A percentile compares a stretch with the other conserved stretches of the same genome.
Conservation (phyloP, 2,113 vertebrate species). For the Toxotes jaculatrix region DNA sequence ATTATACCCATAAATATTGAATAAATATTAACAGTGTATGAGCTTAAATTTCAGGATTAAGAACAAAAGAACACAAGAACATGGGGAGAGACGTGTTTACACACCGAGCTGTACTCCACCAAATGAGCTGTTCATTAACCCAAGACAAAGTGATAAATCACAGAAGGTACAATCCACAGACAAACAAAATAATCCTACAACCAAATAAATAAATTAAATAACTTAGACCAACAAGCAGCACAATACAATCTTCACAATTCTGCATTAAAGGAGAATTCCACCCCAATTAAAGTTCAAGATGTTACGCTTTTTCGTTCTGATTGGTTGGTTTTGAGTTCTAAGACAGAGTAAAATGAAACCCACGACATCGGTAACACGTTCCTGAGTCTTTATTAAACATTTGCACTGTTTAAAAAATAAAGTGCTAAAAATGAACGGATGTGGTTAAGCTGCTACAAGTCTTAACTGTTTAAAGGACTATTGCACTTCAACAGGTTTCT, state of each 20-base stretch:
- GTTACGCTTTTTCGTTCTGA: conserved; percentile 1
- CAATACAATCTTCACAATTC: conserved; percentile 63
- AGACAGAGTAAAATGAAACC: conserved; percentile 48
- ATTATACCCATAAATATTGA: conserved; percentile 12
- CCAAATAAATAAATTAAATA: conserved; percentile 70
- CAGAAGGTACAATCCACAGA: conserved; percentile 40
- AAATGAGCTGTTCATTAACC: conserved; percentile 11
- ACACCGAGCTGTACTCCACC: conserved; percentile 8
- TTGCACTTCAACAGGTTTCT: conserved; percentile 51
- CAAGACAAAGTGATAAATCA: conserved; percentile 37
- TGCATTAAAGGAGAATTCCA: conserved; percentile 54
- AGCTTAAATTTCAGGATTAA: background rate
- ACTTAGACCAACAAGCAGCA: conserved; percentile 62
- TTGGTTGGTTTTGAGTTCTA: conserved; percentile 43
- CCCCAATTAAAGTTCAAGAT: background rate
- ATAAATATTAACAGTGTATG: conserved; percentile 6
- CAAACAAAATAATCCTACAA: conserved; percentile 37
- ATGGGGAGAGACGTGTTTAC: conserved; percentile 13
- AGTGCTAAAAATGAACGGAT: conserved; percentile 51
- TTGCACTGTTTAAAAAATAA: conserved; percentile 55
- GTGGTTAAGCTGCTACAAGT: conserved; percentile 67
- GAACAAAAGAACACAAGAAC: conserved; percentile 20
- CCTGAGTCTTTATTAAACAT: conserved; percentile 73
- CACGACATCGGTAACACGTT: conserved; percentile 56
- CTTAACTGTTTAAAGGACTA: conserved; percentile 67